These are phyloP conservation scores for Pterostichus madidus DNA, from an alignment of 2,888 invertebrate species.

Conservation along the genomic window DNA sequence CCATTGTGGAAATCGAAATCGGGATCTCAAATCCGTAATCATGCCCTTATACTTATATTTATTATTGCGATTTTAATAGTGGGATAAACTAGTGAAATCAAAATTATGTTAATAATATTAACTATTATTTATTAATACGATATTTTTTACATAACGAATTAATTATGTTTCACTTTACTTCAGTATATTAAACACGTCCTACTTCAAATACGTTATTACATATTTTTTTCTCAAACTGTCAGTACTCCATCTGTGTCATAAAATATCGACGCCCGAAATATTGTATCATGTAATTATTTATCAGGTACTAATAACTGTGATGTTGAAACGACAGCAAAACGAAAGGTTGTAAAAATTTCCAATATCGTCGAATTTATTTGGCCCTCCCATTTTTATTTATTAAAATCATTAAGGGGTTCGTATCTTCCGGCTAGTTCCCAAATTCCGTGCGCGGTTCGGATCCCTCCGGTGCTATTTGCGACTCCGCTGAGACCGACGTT, in stretches of 20 bases:
- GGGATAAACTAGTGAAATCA: no score
- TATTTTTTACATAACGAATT: no score
- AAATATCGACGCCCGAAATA: not conserved
- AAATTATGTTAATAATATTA: no score
- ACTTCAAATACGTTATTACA: not conserved
- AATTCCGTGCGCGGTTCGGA: not conserved
- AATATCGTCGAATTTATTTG: constrained; percentile 48
- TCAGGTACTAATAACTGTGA: not conserved
- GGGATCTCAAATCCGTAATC: no score
- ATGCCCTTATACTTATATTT: no score
- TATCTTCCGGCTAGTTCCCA: not conserved
- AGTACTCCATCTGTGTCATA: not conserved
- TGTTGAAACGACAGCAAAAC: not conserved
- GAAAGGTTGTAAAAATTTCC: constrained; percentile 21
- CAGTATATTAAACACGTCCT: no score
- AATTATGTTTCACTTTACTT: no score
- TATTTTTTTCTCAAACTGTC: not conserved
- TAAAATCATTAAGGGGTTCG: constrained; percentile 39
- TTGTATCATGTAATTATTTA: constrained; percentile 1
- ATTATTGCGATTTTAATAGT: no score
- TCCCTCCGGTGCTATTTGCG: constrained; percentile 19
- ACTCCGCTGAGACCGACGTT: not conserved
- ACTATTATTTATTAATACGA: no score
- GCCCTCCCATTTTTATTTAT: constrained; percentile 31
- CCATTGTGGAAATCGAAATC: no score